Evolutionary conservation across 1,140 invertebrate species (phyloP).

Genomic region (Oryzaephilus surinamensis): DNA sequence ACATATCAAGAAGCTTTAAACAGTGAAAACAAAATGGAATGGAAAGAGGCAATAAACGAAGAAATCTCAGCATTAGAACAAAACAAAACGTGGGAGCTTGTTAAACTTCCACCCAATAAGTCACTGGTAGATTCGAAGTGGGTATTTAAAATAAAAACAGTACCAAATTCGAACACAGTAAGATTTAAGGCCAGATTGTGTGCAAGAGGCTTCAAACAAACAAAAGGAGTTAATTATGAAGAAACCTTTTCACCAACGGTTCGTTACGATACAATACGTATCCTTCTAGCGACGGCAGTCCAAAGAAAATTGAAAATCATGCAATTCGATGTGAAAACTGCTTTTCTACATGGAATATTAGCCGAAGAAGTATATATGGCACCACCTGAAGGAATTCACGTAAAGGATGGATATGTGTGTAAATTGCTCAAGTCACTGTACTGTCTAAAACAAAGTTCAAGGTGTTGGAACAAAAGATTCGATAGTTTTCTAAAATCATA

Average conservation of each 20-base stretch:
- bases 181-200: slow-evolving; percentile 37
- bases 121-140: slow-evolving; percentile 29
- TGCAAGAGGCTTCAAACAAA: slow-evolving; percentile 36
- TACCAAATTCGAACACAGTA: slow-evolving; percentile 20
- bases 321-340: too few relatives aligned
- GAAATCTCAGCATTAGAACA: slow-evolving; percentile 25
- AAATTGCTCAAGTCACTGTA: slow-evolving; percentile 32
- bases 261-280: slow-evolving; percentile 16
- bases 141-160: slow-evolving; percentile 32
- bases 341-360: slow-evolving; percentile 34
- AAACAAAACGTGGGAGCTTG: slow-evolving; percentile 27
- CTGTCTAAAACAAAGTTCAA: slow-evolving; percentile 31
- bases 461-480: slow-evolving; percentile 27
- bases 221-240: slow-evolving; percentile 19
- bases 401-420: slow-evolving; percentile 20
- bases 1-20: slow-evolving; percentile 14
- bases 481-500: slow-evolving; percentile 17
- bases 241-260: slow-evolving; percentile 15
- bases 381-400: slow-evolving; percentile 31
- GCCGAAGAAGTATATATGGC: slow-evolving; percentile 36
- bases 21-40: slow-evolving; percentile 1
- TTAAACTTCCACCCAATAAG: slow-evolving; percentile 21
- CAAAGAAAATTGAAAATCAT: slow-evolving; percentile 8
- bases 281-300: slow-evolving; percentile 15
- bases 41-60: slow-evolving; percentile 24